Evolutionary conservation across 2,113 vertebrate genomes (phyloP), one percentile per base, ranked within the genome.

Genomic region (Sinocyclocheilus anshuiensis): DNA sequence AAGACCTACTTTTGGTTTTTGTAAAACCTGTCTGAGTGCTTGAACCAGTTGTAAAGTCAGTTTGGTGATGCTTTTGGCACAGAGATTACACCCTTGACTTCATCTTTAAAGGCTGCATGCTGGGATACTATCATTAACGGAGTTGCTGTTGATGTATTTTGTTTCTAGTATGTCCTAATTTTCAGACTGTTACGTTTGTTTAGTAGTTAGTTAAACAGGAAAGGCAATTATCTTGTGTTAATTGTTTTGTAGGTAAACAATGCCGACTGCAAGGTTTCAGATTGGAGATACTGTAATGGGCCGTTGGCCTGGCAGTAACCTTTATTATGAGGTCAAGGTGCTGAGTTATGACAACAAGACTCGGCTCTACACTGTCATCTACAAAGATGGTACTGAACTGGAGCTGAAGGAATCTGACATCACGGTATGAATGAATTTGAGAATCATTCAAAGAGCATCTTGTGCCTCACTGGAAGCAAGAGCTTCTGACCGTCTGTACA

Each of bases 361-460:
- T 81, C 96, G 96, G 89, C 95, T 97, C 59, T 99, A 99, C 87
- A 97, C 95, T 0, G 98, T 99, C 10, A 97, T 97, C 86, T 99
- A 99, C 93, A 98, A 98, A 92, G 98, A 99, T 77, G 97, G 98
- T 6, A 99, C 98, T 0, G 97, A 99, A 75, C 95, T 99, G 88
- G 96, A 96, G 1, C 88, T 99, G 85, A 97, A 93, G 84, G 97
- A 97, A 87, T 95, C 87, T 48, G 97, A 99, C 69, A 96, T 99
- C 77, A 97, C 91, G 97, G 98, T 98, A 92, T 91, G 91, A 29
- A n/a, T 78, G 77, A 78, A 42, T 42, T 39, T 72, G 18, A 72
- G 33, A 72, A 22, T 61, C 18, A 53, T 55, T 55, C 16, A 77
- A 15, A 59, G 59, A 57, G 48, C 61, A 69, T 29, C 29, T 69